Evolutionary conservation across 2,113 vertebrate genomes (phyloP).

Genomic region (Nesoenas mayeri): DNA sequence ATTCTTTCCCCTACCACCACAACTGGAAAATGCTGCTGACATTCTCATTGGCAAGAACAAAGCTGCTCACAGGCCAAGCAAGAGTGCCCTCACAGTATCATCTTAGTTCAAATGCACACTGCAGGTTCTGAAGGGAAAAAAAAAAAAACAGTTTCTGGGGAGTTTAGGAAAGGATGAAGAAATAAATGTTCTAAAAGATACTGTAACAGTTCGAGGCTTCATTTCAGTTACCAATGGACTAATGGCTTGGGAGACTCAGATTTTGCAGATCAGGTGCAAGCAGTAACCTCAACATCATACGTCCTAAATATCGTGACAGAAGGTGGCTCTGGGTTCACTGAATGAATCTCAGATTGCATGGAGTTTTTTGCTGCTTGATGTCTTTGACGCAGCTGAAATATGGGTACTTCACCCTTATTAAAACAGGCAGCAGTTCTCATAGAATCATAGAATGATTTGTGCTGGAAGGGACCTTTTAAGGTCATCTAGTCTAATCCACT

Average conservation of each 20-base stretch:
- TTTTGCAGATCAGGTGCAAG: background rate
- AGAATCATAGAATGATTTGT: no score
- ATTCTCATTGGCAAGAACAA: background rate
- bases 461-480: no score
- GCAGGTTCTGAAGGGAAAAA: background rate
- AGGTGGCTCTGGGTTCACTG: background rate
- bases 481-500: no score
- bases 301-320: background rate
- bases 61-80: background rate
- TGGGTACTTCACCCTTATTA: background rate
- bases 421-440: background rate
- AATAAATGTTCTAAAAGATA: background rate
- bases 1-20: background rate
- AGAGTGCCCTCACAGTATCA: background rate
- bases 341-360: background rate
- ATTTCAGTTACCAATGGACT: background rate
- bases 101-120: background rate
- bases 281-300: background rate
- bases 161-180: background rate
- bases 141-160: background rate
- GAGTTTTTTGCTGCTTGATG: fast-evolving
- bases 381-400: background rate
- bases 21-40: background rate
- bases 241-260: background rate
- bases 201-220: background rate